Evolutionary conservation across 2,113 vertebrate species (phyloP).

Genomic region (Erythrocebus patas): DNA sequence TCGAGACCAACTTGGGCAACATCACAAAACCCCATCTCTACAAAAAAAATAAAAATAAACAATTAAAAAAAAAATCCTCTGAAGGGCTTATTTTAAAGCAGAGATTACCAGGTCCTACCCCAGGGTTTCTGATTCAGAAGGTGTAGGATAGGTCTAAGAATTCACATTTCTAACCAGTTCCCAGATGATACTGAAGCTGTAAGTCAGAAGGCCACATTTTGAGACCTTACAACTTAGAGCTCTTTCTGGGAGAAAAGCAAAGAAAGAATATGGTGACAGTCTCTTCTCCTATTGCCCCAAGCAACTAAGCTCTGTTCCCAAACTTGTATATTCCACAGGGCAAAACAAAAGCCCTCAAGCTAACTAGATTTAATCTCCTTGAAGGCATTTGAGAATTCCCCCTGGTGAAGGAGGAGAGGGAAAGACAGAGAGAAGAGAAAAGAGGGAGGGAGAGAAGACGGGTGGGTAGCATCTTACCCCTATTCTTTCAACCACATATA

Average conservation of each 20-base stretch:
- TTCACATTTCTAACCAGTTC: background rate
- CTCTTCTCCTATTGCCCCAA: background rate
- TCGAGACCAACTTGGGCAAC: too few species aligned
- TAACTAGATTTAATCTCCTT: background rate
- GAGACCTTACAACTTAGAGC: background rate
- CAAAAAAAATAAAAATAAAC: too few species aligned
- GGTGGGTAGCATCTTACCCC: background rate
- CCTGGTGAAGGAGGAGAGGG: background rate
- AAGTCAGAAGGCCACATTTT: background rate
- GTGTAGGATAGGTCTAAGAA: background rate
- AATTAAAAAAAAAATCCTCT: too few species aligned
- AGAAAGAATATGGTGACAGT: background rate
- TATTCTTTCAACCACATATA: background rate
- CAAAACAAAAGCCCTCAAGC: slow-evolving; percentile 1
- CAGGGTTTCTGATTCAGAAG: background rate
- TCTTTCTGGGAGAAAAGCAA: background rate
- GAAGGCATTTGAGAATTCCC: background rate
- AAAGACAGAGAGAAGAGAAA: background rate
- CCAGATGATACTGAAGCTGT: background rate
- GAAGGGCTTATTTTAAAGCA: background rate
- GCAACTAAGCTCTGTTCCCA: background rate
- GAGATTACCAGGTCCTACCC: background rate
- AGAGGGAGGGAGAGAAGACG: background rate
- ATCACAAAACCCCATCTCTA: too few species aligned
- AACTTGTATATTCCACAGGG: background rate